Evolutionary conservation across 2,113 vertebrate species (phyloP).

Genomic region (Peromyscus leucopus): DNA sequence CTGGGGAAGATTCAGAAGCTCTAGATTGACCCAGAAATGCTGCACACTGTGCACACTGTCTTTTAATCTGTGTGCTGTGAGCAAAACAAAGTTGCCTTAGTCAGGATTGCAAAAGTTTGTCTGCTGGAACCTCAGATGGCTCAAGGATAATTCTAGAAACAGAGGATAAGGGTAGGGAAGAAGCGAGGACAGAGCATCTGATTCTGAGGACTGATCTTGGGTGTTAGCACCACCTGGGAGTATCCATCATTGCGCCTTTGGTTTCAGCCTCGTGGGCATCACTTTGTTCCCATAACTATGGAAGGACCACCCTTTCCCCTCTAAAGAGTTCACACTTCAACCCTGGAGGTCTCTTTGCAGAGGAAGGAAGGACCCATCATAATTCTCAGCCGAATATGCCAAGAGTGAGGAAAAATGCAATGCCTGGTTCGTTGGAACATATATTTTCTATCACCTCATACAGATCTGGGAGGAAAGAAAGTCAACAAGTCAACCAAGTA

Average conservation of each 20-base stretch:
- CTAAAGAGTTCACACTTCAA: slow-evolving; percentile 9
- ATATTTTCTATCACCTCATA: slow-evolving; percentile 12
- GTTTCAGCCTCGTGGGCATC: background rate
- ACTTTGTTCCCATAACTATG: background rate
- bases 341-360: background rate
- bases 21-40: background rate
- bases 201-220: background rate
- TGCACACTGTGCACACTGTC: background rate
- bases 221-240: background rate
- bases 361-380: background rate
- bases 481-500: background rate
- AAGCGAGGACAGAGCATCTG: background rate
- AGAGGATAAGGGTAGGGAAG: background rate
- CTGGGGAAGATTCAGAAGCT: background rate
- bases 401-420: background rate
- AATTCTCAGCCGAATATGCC: background rate
- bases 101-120: background rate
- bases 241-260: background rate
- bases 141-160: slow-evolving; percentile 14
- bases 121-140: background rate
- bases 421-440: background rate
- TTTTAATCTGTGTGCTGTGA: background rate
- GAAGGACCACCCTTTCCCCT: background rate
- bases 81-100: background rate
- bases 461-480: background rate